Base-by-base conservation (phyloP, 2,888 invertebrate genomes). In the Ectobius pallidus region DNA sequence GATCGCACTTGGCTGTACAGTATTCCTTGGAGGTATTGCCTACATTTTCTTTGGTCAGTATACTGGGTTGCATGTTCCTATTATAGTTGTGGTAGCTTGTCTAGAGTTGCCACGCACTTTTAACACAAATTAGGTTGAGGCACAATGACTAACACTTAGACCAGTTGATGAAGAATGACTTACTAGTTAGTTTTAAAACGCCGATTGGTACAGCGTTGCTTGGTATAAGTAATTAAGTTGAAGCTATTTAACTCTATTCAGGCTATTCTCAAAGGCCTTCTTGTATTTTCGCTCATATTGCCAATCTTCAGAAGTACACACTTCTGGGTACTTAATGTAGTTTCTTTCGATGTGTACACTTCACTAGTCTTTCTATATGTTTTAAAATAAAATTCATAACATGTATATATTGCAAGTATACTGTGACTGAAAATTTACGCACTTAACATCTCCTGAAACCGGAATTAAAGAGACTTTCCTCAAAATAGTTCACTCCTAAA, bases 371-470 rank as follows among this genome's bases (percentile, higher is more conserved):
- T 46, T 46, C 39, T 55, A 25, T 30, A 30, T 58, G 32, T 32
- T 18, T 22, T 58, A 25, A 6, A 55, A 25, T n/a, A n/a, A n/a
- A n/a, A 14, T 52, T 52, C 2, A 6, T n/a, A 58, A 30, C 30
- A 16, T 58, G 58, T 58, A 58, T 16, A 58, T 58, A 58, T 25
- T 58, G n/a, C n/a, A n/a, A 58, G 58, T 58, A 32, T 32, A 58
- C 27, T 25, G 32, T 58, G 27, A 27, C 58, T 30, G 58, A 58
- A 58, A 58, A 58, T 16, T 58, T 58, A 58, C 16, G 30, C 58
- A 58, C 58, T 58, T 52, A 11, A 14, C 39, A 39, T 39, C 11
- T 22, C 1, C n/a, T n/a, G n/a, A n/a, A n/a, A n/a, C n/a, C n/a
- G n/a, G n/a, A n/a, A n/a, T n/a, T n/a, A n/a, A n/a, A n/a, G n/a